phyloP scores from a whole-genome alignment of 37 sponge, comb jelly and placozoan species.

The Cliona cf. orientalis region DNA sequence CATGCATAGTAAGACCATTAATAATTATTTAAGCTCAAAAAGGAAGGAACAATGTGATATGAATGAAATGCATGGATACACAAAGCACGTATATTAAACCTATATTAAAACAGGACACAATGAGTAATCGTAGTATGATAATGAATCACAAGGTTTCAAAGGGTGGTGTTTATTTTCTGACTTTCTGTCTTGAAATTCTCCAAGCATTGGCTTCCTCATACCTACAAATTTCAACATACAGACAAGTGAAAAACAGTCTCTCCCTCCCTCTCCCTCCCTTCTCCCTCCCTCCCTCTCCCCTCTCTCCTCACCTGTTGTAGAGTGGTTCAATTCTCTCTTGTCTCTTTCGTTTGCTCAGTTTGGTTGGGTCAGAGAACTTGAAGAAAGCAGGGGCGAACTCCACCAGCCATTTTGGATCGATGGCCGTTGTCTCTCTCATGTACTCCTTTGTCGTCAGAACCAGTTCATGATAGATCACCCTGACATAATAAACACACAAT shows the following conservation, averaged over 20 bases:
- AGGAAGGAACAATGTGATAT: too few species aligned
- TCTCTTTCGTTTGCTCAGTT: conserved; percentile 93
- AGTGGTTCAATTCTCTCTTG: conserved; percentile 94
- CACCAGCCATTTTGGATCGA: conserved; percentile 98
- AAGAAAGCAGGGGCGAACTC: conserved; percentile 99
- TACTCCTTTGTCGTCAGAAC: conserved; percentile 99
- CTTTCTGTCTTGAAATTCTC: conserved; percentile 92
- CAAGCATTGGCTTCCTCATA: conserved; percentile 98
- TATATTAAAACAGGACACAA: too few species aligned
- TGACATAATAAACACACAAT: not conserved
- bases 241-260: not conserved
- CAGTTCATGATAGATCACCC: conserved; percentile 96
- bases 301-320: conserved; percentile 69
- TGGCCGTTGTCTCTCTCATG: conserved; percentile 92
- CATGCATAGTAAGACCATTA: too few species aligned
- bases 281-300: not conserved
- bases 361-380: conserved; percentile 93
- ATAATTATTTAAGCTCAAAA: too few species aligned
- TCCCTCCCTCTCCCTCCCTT: not conserved
- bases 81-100: too few species aligned
- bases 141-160: too few species aligned
- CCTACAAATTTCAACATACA: conserved; percentile 31
- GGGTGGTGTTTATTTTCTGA: conserved; percentile 86
- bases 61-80: too few species aligned
- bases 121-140: too few species aligned